Evolutionary conservation across 2,797 vertebrate genomes (phyloP).

Genomic region (Apodemus agrarius): DNA sequence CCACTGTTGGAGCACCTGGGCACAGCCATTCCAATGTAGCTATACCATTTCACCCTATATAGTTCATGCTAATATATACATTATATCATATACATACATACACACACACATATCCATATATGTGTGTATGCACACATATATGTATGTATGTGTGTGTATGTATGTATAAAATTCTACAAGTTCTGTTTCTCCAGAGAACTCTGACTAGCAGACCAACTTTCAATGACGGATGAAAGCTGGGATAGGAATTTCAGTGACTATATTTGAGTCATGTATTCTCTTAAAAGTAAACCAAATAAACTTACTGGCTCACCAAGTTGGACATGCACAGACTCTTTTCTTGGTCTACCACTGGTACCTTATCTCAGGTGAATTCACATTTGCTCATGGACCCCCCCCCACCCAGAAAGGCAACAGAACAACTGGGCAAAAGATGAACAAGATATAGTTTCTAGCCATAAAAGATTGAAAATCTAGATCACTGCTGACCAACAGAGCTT

Average conservation of each 20-base stretch:
- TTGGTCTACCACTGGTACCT: neutral
- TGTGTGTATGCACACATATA: neutral
- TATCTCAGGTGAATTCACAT: neutral
- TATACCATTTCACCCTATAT: neutral
- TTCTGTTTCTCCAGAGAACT: neutral
- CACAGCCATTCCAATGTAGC: neutral
- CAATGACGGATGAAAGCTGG: neutral
- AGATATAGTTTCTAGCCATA: neutral
- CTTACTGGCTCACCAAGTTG: neutral
- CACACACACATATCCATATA: neutral
- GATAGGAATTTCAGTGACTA: neutral
- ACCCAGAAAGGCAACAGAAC: neutral
- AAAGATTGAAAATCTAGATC: slow-evolving; percentile 1
- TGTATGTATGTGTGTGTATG: neutral
- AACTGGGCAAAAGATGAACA: neutral
- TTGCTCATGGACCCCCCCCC: neutral
- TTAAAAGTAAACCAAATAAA: neutral
- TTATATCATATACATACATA: neutral
- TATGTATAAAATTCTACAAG: neutral
- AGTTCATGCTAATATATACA: neutral
- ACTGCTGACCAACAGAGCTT: neutral
- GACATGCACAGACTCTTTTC: neutral
- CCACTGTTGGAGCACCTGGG: no score
- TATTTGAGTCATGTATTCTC: neutral
- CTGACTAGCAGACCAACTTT: neutral